Conservation (phyloP, 2,797 vertebrate species). For the Melanotaenia boesemani region DNA sequence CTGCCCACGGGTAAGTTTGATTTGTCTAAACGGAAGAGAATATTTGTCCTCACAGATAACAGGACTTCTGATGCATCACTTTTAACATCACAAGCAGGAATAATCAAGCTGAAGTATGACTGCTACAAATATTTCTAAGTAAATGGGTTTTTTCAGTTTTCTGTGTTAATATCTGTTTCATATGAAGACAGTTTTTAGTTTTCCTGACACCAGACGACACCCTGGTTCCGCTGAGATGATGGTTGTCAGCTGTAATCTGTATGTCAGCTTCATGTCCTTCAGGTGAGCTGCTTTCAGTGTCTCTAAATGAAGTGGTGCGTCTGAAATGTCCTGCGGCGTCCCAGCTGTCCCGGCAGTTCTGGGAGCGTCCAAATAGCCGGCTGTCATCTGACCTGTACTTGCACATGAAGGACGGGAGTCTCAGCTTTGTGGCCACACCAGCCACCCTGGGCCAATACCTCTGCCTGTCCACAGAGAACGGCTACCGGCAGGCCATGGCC, state of each 20-base stretch:
- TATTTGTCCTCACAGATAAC: no score
- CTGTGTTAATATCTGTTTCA: no score
- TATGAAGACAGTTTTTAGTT: neutral
- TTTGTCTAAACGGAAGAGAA: neutral
- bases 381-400: constrained; percentile 78
- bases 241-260: constrained; percentile 39
- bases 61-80: no score
- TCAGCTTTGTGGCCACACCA: constrained; percentile 82
- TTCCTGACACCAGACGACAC: accelerated
- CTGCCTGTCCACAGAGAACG: constrained; percentile 79
- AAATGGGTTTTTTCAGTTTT: no score
- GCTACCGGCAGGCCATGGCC: constrained; percentile 75
- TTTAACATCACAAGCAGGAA: no score
- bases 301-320: constrained; percentile 78
- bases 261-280: constrained; percentile 60
- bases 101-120: no score
- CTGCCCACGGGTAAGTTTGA: constrained; percentile 65
- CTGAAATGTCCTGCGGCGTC: constrained; percentile 75
- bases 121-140: no score
- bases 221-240: neutral
- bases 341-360: constrained; percentile 71
- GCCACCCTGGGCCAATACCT: constrained; percentile 78
- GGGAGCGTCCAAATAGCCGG: constrained; percentile 75
- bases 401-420: constrained; percentile 60
- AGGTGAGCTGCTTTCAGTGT: constrained; percentile 73